phyloP scores from a whole-genome alignment of 2,113 vertebrate species.

The Phocoena phocoena region DNA sequence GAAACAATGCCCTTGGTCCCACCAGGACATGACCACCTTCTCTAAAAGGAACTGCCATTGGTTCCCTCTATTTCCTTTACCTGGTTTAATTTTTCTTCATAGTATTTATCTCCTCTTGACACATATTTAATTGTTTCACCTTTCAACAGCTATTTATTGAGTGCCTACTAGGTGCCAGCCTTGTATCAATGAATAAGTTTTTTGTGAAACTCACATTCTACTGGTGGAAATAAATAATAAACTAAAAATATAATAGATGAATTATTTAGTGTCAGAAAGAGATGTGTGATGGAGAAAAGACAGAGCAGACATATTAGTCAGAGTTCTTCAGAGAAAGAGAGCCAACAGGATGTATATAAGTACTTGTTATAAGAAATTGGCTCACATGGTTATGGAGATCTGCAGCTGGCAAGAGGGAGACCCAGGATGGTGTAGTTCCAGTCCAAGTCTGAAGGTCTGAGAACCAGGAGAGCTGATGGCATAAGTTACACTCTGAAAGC shows the following conservation, averaged over 20 bases:
- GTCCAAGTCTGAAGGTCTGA: neutral
- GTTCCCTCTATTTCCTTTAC: neutral
- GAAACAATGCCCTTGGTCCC: neutral
- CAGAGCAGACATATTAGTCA: neutral
- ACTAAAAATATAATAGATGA: neutral
- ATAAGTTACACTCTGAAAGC: neutral
- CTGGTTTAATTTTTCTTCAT: neutral
- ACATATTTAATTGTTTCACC: neutral
- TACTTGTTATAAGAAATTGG: neutral
- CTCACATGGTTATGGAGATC: neutral
- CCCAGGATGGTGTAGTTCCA: neutral
- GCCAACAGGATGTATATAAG: neutral
- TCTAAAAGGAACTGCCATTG: neutral
- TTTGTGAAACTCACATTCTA: neutral
- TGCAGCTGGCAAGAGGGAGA: neutral
- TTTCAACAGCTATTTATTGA: conserved; percentile 14
- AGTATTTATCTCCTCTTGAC: neutral
- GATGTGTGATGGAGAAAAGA: neutral
- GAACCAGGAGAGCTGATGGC: neutral
- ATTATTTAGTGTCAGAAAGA: neutral
- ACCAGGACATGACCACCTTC: neutral
- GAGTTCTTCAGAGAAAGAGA: neutral
- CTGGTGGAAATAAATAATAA: neutral
- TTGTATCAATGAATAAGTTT: neutral
- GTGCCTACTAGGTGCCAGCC: neutral